Evolutionary conservation across 2,888 invertebrate species (phyloP), one percentile per base, ranked within the genome.

Genomic region (Diploptera punctata): DNA sequence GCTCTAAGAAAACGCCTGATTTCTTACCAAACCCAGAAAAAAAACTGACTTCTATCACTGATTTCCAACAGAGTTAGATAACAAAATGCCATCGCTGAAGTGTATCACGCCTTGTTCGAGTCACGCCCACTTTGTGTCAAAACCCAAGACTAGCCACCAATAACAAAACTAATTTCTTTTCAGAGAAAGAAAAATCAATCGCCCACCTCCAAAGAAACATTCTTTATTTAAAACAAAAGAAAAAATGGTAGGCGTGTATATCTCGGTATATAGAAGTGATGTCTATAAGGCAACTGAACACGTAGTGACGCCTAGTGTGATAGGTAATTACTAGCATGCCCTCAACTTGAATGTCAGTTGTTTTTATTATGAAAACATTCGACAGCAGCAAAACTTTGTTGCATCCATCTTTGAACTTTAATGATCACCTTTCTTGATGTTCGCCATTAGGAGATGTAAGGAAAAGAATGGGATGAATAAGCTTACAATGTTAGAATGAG

Each of bases 321-420:
- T 65, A 29, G 44, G 65, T 65, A 65, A 65, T 65, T 65, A 47
- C 65, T 18, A 24, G 65, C 5, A 29, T 26, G 44, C 43, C 16
- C 10, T 26, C n/a, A 26, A 29, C 29, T 24, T 29, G 29, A 57
- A 57, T 47, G 44, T 47, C 65, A 65, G 65, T 62, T 71, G 44
- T 62, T 71, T 71, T 62, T 67, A 49, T 43, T 72, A 61, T 72
- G 72, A 72, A 72, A 68, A 72, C 61, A 72, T 72, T 72, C 72
- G 72, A 72, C 72, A 68, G 68, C 33, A 33, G 38, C 38, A n/a
- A 21, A 33, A 68, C 29, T 61, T 71, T 65, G 65, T 57, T 38
- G 68, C 68, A 72, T 72, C 72, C 68, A 72, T 72, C 72, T 72
- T 60, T 67, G 33, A 33, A 61, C 62, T 62, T 71, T 72, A 72